Evolutionary conservation across 2,113 vertebrate genomes (phyloP).

Genomic region (Paramormyrops kingsleyae): DNA sequence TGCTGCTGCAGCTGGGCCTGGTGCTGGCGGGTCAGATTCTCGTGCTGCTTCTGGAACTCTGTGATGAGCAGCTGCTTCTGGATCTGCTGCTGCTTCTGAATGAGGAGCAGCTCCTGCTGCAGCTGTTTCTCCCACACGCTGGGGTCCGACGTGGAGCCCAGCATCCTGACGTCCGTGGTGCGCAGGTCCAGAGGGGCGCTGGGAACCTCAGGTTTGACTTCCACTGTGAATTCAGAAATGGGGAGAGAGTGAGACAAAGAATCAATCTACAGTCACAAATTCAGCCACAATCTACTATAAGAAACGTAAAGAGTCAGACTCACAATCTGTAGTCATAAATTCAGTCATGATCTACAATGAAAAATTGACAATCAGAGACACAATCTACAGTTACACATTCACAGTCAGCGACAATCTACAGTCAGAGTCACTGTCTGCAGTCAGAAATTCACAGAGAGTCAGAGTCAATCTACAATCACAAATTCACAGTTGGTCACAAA

Average conservation of each 20-base stretch:
- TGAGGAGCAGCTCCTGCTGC: constrained; percentile 89
- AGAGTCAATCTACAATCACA: background rate
- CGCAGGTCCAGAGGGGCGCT: constrained; percentile 81
- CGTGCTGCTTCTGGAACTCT: constrained; percentile 98
- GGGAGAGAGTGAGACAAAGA: constrained; percentile 13
- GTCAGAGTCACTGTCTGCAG: background rate
- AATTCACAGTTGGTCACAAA: background rate
- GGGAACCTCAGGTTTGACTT: constrained; percentile 80
- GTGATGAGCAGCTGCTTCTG: constrained; percentile 96
- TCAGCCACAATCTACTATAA: background rate
- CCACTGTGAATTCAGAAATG: constrained; percentile 60
- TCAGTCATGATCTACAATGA: background rate
- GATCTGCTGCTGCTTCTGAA: constrained; percentile 97
- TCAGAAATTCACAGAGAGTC: background rate
- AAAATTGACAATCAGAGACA: background rate
- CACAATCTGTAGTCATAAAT: background rate
- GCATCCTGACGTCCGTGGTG: constrained; percentile 82
- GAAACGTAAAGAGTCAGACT: background rate
- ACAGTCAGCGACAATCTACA: background rate
- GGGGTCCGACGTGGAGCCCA: constrained; percentile 82
- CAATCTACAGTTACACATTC: background rate
- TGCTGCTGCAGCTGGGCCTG: constrained; percentile 97
- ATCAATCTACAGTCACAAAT: background rate
- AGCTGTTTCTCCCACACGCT: constrained; percentile 85
- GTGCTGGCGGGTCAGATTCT: constrained; percentile 92